Evolutionary conservation across 2,888 invertebrate genomes (phyloP).

Genomic region (Agonopterix alstromeriana): DNA sequence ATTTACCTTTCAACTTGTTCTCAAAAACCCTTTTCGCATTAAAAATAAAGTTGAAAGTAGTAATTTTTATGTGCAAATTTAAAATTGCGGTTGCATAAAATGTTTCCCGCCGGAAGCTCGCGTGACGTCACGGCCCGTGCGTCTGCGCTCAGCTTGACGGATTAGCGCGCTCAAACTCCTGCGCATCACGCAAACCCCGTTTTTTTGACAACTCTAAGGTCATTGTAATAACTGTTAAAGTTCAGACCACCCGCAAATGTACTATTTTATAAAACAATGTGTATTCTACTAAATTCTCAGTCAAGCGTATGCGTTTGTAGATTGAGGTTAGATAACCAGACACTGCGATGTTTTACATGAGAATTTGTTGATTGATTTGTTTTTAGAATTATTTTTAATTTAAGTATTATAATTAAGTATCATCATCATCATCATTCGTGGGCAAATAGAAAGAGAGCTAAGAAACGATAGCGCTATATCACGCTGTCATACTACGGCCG

Average conservation of each 20-base stretch:
- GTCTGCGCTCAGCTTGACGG: constrained; percentile 37
- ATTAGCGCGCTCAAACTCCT: constrained; percentile 38
- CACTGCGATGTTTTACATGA: no score
- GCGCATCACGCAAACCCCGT: constrained; percentile 32
- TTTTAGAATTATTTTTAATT: no score
- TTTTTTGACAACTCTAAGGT: constrained; percentile 26
- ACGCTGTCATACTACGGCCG: no score
- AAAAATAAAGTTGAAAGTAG: constrained; percentile 3
- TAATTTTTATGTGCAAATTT: constrained; percentile 10
- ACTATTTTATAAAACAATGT: not conserved
- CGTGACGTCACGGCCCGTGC: constrained; percentile 46
- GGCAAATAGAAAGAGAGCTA: no score
- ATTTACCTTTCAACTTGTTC: constrained; percentile 1
- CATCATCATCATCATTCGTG: no score
- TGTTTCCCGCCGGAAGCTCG: constrained; percentile 32
- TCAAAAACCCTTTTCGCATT: not conserved
- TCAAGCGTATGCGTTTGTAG: not conserved
- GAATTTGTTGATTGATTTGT: no score
- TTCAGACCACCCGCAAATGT: not conserved
- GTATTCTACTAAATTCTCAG: not conserved
- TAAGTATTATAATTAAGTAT: no score
- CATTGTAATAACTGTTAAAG: constrained; percentile 1
- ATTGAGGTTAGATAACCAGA: no score
- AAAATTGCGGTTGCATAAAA: constrained; percentile 14
- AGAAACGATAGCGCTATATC: no score